phyloP scores from a whole-genome alignment of 2,888 invertebrate species.

The Aleiodes alternator region DNA sequence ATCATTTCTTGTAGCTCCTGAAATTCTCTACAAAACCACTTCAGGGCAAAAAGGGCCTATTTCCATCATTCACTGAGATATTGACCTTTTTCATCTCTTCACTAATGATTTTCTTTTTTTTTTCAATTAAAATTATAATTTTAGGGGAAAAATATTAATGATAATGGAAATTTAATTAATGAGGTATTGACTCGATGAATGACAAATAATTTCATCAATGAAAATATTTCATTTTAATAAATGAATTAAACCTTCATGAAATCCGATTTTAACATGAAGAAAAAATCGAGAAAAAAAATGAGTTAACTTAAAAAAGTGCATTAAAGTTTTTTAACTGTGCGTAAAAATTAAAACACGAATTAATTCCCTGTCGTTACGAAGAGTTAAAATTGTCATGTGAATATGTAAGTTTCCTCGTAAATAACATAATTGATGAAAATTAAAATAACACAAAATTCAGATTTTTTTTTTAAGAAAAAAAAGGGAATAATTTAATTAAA shows the following conservation, averaged over 20 bases:
- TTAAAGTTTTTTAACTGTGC: background rate
- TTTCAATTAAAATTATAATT: constrained; percentile 16
- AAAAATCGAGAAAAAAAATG: background rate
- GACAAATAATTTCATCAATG: constrained; percentile 1
- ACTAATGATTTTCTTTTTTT: too few relatives aligned
- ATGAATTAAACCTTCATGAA: too few relatives aligned
- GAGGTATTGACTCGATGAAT: constrained; percentile 50
- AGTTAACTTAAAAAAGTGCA: background rate
- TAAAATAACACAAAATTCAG: constrained; percentile 51
- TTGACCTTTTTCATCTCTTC: too few relatives aligned
- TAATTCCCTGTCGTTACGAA: background rate
- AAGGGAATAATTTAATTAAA: constrained; percentile 49
- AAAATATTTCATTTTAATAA: background rate
- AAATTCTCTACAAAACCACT: too few relatives aligned
- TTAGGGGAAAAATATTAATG: constrained; percentile 35
- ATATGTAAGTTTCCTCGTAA: constrained; percentile 75
- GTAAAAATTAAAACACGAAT: constrained; percentile 18
- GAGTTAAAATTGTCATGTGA: constrained; percentile 58
- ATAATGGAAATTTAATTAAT: constrained; percentile 44
- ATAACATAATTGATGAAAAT: constrained; percentile 59
- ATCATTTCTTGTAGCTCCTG: too few relatives aligned
- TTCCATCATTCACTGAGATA: too few relatives aligned
- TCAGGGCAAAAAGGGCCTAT: too few relatives aligned
- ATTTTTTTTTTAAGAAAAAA: constrained; percentile 38
- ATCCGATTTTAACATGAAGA: background rate